These are phyloP conservation scores for Macrochelys suwanniensis DNA, from an alignment of 2,797 vertebrate genomes.

Conservation along the genomic window DNA sequence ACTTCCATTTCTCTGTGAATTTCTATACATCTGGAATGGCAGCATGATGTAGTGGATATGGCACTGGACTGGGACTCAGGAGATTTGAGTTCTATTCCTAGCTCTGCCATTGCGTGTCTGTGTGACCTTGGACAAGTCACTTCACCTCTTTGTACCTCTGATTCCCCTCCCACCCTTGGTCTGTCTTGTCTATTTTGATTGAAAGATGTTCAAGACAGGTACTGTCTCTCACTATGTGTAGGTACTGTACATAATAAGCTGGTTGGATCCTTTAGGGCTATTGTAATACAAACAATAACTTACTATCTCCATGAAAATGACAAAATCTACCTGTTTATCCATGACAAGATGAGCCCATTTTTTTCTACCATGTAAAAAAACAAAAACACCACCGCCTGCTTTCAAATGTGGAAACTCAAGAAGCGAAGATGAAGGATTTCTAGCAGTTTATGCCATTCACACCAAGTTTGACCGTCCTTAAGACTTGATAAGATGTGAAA, in stretches of 20 bases:
- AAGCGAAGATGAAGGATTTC: neutral
- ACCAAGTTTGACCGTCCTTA: neutral
- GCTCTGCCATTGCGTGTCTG: neutral
- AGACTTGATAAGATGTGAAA: neutral
- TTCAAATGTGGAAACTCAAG: neutral
- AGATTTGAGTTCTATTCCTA: neutral
- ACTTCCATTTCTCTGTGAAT: neutral
- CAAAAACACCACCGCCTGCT: neutral
- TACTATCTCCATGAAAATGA: neutral
- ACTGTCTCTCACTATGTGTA: neutral
- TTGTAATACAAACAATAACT: neutral
- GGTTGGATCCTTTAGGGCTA: fast-evolving
- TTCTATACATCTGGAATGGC: neutral
- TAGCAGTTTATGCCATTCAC: neutral
- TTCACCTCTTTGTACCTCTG: neutral
- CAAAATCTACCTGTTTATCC: neutral
- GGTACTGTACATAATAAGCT: neutral
- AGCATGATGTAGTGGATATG: neutral
- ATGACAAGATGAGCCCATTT: neutral
- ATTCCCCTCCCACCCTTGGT: neutral
- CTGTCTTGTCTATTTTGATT: neutral
- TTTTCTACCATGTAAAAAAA: neutral
- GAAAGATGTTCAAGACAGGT: neutral
- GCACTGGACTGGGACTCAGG: neutral
- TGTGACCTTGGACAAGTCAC: neutral